Percentiles rank a stretch among this genome's conserved stretches.
These are phyloP conservation scores for Oithona nana DNA, from an alignment of 2,888 invertebrate species.

Conservation along the genomic window DNA sequence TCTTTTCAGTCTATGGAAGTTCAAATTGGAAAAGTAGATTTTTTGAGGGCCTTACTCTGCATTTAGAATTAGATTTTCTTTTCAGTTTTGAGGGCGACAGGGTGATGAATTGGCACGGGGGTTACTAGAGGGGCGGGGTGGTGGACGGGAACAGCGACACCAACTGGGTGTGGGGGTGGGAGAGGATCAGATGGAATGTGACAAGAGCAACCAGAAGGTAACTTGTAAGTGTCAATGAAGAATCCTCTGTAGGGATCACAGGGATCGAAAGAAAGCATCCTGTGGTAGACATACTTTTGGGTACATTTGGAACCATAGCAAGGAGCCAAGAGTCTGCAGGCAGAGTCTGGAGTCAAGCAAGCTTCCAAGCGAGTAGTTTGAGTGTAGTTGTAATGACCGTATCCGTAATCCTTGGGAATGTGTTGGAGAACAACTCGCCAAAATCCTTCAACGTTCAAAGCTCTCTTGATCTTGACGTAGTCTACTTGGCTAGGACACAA, in stretches of 20 bases:
- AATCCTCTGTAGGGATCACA: slow-evolving; percentile 23
- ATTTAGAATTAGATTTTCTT: too few relatives aligned
- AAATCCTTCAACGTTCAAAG: slow-evolving; percentile 20
- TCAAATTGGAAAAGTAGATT: neutral
- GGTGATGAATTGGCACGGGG: neutral
- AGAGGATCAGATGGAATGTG: slow-evolving; percentile 21
- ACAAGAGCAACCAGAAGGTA: slow-evolving; percentile 25
- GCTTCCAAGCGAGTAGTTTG: slow-evolving; percentile 22
- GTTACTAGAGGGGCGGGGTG: neutral
- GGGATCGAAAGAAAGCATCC: slow-evolving; percentile 22
- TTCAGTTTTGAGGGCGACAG: too few relatives aligned
- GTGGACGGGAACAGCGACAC: neutral
- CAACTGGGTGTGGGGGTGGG: neutral
- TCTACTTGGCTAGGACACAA: slow-evolving; percentile 22
- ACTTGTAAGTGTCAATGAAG: slow-evolving; percentile 25
- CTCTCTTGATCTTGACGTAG: slow-evolving; percentile 20
- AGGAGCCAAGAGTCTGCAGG: slow-evolving; percentile 22
- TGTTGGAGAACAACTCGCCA: slow-evolving; percentile 21
- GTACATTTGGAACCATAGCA: slow-evolving; percentile 22
- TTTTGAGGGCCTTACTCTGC: neutral
- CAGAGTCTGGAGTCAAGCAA: slow-evolving; percentile 21
- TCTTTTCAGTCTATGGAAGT: too few relatives aligned
- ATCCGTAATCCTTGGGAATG: slow-evolving; percentile 15
- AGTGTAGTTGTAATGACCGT: slow-evolving; percentile 19
- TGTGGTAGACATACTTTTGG: slow-evolving; percentile 23